Evolutionary conservation across 2,888 invertebrate species (phyloP).

Genomic region (Tuberolachnus salignus): DNA sequence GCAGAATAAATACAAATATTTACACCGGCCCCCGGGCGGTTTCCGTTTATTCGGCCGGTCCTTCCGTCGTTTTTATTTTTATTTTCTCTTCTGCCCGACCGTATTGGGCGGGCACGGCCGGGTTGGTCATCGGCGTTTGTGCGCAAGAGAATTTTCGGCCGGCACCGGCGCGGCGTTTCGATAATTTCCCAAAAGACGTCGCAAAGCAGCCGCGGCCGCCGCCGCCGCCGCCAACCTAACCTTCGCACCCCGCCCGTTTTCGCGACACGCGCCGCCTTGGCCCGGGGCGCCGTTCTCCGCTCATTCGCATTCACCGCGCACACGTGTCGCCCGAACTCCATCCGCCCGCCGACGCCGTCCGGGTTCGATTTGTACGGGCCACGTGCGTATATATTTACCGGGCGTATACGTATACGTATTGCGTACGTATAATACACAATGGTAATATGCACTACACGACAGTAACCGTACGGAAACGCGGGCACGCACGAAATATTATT

Average conservation of each 20-base stretch:
- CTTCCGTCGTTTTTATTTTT: too few species aligned
- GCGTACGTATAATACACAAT: not conserved
- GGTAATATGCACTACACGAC: not conserved
- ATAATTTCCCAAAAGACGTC: constrained; percentile 42
- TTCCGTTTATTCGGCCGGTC: too few species aligned
- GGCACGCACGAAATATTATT: not conserved
- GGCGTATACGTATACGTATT: not conserved
- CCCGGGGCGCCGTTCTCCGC: too few species aligned
- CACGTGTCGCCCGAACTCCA: not conserved
- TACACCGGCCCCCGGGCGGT: too few species aligned
- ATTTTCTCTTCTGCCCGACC: too few species aligned
- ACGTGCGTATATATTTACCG: not conserved
- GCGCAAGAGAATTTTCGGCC: not conserved
- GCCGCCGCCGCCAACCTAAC: not conserved
- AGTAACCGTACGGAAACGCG: too few species aligned
- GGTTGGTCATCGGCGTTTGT: too few species aligned
- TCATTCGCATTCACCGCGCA: not conserved
- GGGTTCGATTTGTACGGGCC: constrained; percentile 1
- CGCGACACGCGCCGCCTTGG: not conserved
- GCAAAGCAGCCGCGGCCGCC: not conserved
- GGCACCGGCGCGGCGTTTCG: not conserved
- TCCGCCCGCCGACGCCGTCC: not conserved
- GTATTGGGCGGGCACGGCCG: too few species aligned
- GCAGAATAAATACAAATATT: too few species aligned
- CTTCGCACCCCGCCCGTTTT: not conserved